Evolutionary conservation across 2,797 vertebrate genomes (phyloP), one percentile per base, ranked within the genome.

Genomic region (Cyprinodon diabolis): DNA sequence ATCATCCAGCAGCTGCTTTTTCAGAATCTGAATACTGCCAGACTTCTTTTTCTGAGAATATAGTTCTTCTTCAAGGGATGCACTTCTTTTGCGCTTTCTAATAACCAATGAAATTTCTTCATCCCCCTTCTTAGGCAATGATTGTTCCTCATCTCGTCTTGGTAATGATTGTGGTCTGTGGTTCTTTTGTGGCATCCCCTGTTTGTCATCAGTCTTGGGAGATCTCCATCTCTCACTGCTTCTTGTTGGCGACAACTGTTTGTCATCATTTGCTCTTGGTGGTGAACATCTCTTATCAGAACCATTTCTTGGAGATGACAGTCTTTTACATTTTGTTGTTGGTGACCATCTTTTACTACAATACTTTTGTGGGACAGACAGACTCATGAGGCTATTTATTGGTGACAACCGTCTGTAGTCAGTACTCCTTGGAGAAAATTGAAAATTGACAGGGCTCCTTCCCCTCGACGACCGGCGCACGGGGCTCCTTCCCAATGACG

Each of bases 1-100:
- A 30, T 89, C 87, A 79, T 94, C 78, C 63, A 95, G 84, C 4
- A 95, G 79, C 63, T 89, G 93, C 83, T 92, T 94, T 0, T 92
- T 90, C 35, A 95, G 75, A 23, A 49, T 86, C 62, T 93, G 91
- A 37, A 90, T 80, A 43, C 74, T 89, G 68, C 67, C 88, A 0
- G 58, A 51, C 40, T 47, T 76, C 19, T 58, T 79, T 25, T 1
- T 57, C 23, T 74, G 73, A 55, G 74, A 30, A 0, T 56, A 17
- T 0, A 66, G 52, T 1, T n/a, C 63, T 4, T 15, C 65, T 3
- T 66, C 58, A 8, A 68, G 21, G 0, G 71, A 54, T 0, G 4
- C 25, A 1, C n/a, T 37, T 63, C 60, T 63, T 21, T 43, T 63
- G 37, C 60, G 37, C 1, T 17, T 63, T 63, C 19, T 43, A 4